These are phyloP conservation scores for Cylas formicarius DNA, from an alignment of 1,140 invertebrate species.

Conservation along the genomic window DNA sequence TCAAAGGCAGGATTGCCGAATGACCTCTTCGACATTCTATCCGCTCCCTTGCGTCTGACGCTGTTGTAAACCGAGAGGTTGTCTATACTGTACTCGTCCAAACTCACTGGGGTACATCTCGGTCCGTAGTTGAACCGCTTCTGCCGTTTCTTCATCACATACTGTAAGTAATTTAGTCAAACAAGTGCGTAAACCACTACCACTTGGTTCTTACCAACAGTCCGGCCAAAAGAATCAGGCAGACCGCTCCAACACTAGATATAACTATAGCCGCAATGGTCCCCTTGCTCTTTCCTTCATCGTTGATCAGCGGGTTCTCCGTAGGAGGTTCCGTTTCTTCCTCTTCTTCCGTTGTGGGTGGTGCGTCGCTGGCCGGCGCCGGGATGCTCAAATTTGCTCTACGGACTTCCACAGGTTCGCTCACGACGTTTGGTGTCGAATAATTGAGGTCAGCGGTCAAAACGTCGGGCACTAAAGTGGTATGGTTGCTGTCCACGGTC, in stretches of 20 bases:
- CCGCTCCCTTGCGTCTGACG: slow-evolving; percentile 59
- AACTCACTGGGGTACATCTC: slow-evolving; percentile 75
- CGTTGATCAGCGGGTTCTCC: slow-evolving; percentile 7
- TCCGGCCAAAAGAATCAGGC: slow-evolving; percentile 55
- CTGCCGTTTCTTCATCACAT: slow-evolving; percentile 65
- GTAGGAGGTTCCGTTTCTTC: slow-evolving; percentile 7
- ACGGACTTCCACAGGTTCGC: not conserved
- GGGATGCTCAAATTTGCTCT: not conserved
- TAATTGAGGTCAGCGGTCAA: slow-evolving; percentile 15
- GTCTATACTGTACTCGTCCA: slow-evolving; percentile 83
- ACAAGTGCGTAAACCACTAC: not conserved
- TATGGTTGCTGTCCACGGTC: slow-evolving; percentile 10
- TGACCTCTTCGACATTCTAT: slow-evolving; percentile 74
- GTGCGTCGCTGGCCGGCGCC: not conserved
- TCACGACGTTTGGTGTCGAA: slow-evolving; percentile 6
- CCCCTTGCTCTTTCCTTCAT: slow-evolving; percentile 31
- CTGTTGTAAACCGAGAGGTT: slow-evolving; percentile 79
- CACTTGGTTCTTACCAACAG: slow-evolving; percentile 51
- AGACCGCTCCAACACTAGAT: slow-evolving; percentile 47
- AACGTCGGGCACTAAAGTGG: slow-evolving; percentile 19
- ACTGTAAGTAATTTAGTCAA: slow-evolving; percentile 41
- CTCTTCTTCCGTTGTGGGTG: slow-evolving; percentile 9
- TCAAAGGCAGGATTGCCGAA: slow-evolving; percentile 90
- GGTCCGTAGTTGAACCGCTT: slow-evolving; percentile 65
- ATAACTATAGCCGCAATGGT: slow-evolving; percentile 49